phyloP scores from a whole-genome alignment of 2,797 vertebrate genomes.

The Pangasius macronema region DNA sequence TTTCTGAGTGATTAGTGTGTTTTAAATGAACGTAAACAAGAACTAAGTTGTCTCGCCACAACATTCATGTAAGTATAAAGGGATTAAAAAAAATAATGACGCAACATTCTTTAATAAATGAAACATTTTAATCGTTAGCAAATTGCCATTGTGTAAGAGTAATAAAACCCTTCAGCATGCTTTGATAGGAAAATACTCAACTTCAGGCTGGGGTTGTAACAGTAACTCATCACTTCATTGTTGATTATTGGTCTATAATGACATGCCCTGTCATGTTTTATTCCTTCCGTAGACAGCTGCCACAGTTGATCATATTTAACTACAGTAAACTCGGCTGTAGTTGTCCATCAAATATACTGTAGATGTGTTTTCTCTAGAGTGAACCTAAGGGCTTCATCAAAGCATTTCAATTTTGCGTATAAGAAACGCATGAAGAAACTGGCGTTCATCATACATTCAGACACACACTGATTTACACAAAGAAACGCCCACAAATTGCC shows the following conservation, averaged over 20 bases:
- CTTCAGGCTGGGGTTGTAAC: not conserved
- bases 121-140: no score
- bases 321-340: not conserved
- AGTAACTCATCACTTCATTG: not conserved
- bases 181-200: not conserved
- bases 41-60: not conserved
- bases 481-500: not conserved
- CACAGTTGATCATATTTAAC: not conserved
- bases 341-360: not conserved
- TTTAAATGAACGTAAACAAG: no score
- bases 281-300: not conserved
- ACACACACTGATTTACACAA: not conserved
- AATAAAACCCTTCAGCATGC: no score
- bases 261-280: not conserved
- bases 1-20: no score
- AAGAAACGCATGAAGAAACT: not conserved
- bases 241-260: not conserved
- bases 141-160: no score
- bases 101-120: no score
- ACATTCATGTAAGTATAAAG: no score
- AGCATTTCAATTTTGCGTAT: no score
- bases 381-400: not conserved
- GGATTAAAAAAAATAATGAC: no score
- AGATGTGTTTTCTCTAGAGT: not conserved
- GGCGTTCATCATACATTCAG: no score